Evolutionary conservation across 2,797 vertebrate genomes (phyloP), one percentile per base, ranked within the genome.

Genomic region (Malurus leucopterus): DNA sequence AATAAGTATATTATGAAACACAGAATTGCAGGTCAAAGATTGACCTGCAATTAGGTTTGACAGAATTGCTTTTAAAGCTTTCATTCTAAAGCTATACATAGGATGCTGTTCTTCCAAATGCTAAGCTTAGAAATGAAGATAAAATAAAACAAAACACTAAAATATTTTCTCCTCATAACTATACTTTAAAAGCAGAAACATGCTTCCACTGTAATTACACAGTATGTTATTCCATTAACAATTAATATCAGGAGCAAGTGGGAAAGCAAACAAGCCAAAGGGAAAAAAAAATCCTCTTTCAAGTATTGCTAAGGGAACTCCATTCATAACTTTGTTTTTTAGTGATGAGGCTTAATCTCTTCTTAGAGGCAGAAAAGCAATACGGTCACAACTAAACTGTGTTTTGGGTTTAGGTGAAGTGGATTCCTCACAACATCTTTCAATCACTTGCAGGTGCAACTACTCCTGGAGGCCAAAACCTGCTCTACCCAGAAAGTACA

Each of bases 351-450:
- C 58, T 94, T 89, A 88, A 92, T 88, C 89, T 93, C 91, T 93
- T 77, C n/a, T 17, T 7, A 61, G 74, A 90, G 73, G 51, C 57
- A 90, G 84, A 88, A 94, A 92, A 88, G 61, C 4, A 9, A 67
- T 53, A 69, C 11, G 74, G 65, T 65, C 82, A 84, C 90, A 94
- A 63, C 67, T 55, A 78, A 63, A 59, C 8, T 32, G 69, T 81
- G 80, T 88, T 89, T 54, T 50, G 78, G 59, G 61, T 75, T 89
- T 93, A 92, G 89, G 59, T 75, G 79, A 87, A 74, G 68, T 19
- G 41, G 85, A 88, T 81, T 92, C 78, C 91, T 91, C 91, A 95
- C 92, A 94, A 86, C n/a, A 89, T 64, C 84, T 88, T 94, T 95
- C 94, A 61, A 93, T 96, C 95, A 94, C 86, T 95, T 84, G 74